These are phyloP conservation scores for Actinia tenebrosa DNA, from an alignment of 64 coral and sea anemone genomes.

Conservation along the genomic window DNA sequence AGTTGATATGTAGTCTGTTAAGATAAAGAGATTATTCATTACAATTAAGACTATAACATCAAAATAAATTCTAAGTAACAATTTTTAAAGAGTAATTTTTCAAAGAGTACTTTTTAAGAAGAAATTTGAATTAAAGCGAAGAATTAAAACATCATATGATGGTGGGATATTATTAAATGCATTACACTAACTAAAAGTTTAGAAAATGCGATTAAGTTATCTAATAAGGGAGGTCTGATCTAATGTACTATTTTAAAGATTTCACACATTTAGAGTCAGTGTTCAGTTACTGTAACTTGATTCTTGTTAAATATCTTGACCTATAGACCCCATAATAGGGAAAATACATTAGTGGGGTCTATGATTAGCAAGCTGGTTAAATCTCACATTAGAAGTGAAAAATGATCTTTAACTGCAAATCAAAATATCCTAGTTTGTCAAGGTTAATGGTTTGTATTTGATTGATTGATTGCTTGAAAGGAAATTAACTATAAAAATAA, in stretches of 20 bases:
- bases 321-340: neutral
- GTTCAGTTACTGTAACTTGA: neutral
- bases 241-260: too few species aligned
- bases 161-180: too few species aligned
- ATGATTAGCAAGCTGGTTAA: slow-evolving; percentile 5
- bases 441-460: neutral
- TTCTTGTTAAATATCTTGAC: neutral
- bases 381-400: slow-evolving; percentile 8
- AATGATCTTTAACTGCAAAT: slow-evolving; percentile 8
- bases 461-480: neutral
- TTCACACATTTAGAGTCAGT: neutral
- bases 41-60: neutral
- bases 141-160: too few species aligned
- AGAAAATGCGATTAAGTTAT: too few species aligned
- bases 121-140: too few species aligned
- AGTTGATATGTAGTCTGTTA: slow-evolving; percentile 73
- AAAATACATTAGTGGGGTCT: neutral
- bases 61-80: too few species aligned
- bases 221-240: too few species aligned
- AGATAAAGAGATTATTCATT: neutral
- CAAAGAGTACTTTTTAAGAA: too few species aligned
- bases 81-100: too few species aligned
- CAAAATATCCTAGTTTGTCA: neutral
- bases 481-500: neutral
- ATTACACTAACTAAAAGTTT: too few species aligned